Conservation (phyloP, 2,888 invertebrate genomes). For the Ganaspis brasiliensis region DNA sequence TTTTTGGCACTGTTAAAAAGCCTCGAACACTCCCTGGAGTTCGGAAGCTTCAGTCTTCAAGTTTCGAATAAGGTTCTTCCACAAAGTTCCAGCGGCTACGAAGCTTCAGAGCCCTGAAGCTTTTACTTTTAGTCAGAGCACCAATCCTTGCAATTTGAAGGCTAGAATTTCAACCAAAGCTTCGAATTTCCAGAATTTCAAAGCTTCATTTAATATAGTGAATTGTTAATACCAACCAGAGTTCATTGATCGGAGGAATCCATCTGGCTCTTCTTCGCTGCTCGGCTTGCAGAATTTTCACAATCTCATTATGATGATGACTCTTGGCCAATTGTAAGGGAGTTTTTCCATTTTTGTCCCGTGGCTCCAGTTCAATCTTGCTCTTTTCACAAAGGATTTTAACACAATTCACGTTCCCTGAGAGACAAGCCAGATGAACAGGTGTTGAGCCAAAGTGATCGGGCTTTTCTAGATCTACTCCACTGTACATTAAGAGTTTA, state of each 20-base stretch:
- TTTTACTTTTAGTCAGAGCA: constrained; percentile 41
- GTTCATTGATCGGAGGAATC: constrained; percentile 93
- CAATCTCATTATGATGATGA: constrained; percentile 92
- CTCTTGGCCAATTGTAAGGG: constrained; percentile 94
- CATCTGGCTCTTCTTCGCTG: constrained; percentile 90
- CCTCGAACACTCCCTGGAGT: constrained; percentile 44
- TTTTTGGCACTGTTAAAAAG: constrained; percentile 43
- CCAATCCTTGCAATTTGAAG: constrained; percentile 43
- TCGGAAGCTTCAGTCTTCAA: constrained; percentile 43
- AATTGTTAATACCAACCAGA: constrained; percentile 83
- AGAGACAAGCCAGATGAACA: constrained; percentile 93
- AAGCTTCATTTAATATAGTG: constrained; percentile 10
- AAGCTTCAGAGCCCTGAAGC: constrained; percentile 44
- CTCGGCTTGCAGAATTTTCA: constrained; percentile 90
- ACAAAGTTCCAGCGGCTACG: constrained; percentile 42
- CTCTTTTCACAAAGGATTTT: constrained; percentile 95
- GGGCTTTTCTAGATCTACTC: constrained; percentile 93
- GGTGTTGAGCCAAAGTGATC: constrained; percentile 97
- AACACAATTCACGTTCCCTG: constrained; percentile 93
- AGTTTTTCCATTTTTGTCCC: constrained; percentile 96
- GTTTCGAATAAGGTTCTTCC: constrained; percentile 43
- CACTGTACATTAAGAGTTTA: constrained; percentile 93
- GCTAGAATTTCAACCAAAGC: constrained; percentile 42
- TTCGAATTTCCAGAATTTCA: constrained; percentile 44
- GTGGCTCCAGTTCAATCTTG: constrained; percentile 91